Evolutionary conservation across 2,888 invertebrate species (phyloP).

Genomic region (Timema podura): DNA sequence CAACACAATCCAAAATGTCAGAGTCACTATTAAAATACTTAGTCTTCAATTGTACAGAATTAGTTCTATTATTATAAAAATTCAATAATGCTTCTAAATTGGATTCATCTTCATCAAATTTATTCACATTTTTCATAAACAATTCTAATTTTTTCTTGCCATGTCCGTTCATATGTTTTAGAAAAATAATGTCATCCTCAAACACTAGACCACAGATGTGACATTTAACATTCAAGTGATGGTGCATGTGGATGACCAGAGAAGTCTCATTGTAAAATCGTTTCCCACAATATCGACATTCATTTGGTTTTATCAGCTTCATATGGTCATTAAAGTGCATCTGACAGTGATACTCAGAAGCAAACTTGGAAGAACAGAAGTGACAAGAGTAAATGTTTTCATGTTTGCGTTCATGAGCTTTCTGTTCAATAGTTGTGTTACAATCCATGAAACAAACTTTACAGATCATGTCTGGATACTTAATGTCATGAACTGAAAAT

Average conservation of each 20-base stretch:
- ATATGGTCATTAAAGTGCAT: conserved; percentile 25
- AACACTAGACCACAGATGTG: too few species aligned
- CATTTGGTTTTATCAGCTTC: conserved; percentile 21
- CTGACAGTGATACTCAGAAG: conserved; percentile 25
- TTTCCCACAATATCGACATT: conserved; percentile 26
- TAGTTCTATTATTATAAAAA: not conserved
- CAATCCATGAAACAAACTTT: conserved; percentile 32
- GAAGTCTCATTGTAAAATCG: conserved; percentile 21
- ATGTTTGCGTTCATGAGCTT: conserved; percentile 31
- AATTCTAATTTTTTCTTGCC: conserved; percentile 13
- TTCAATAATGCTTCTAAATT: conserved; percentile 21
- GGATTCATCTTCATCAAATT: conserved; percentile 26
- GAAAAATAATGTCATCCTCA: not conserved
- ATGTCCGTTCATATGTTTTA: conserved; percentile 7
- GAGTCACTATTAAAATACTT: not conserved
- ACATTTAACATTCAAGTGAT: too few species aligned
- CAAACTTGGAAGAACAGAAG: conserved; percentile 24
- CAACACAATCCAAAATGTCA: conserved; percentile 22
- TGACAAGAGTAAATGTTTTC: conserved; percentile 26
- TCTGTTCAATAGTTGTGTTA: conserved; percentile 25
- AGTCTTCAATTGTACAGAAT: not conserved
- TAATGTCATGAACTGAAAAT: conserved; percentile 27
- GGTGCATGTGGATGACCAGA: conserved; percentile 12
- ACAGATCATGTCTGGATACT: conserved; percentile 30
- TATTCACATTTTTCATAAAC: conserved; percentile 12